Evolutionary conservation across 2,797 vertebrate species (phyloP).

Genomic region (Rousettus madagascariensis): DNA sequence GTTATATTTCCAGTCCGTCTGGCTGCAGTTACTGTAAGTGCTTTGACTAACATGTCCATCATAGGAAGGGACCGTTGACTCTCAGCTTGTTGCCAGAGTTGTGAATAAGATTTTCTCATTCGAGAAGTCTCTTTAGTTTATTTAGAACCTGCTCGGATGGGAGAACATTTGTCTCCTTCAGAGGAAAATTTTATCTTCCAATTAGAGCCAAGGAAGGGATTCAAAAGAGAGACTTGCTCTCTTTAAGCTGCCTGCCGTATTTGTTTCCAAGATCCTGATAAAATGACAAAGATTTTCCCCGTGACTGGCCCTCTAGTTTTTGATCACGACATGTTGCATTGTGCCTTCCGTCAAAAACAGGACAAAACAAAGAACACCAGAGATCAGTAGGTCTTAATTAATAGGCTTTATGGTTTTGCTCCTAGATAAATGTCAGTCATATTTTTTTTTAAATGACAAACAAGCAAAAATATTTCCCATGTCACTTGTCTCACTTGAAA

Average conservation of each 20-base stretch:
- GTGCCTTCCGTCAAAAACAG: not conserved
- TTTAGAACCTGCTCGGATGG: constrained; percentile 5
- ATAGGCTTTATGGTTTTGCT: not conserved
- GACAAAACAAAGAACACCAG: not conserved
- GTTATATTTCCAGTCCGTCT: constrained; percentile 78
- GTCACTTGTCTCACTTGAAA: not conserved
- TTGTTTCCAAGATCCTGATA: not conserved
- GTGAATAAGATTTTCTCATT: constrained; percentile 33
- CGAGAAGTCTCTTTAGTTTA: not conserved
- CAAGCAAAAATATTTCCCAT: not conserved
- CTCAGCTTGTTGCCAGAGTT: constrained; percentile 51
- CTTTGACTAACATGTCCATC: constrained; percentile 66
- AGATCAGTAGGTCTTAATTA: constrained; percentile 38
- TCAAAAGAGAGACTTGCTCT: not conserved
- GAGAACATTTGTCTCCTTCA: not conserved
- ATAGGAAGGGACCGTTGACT: constrained; percentile 66
- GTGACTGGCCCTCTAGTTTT: not conserved
- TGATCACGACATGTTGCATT: not conserved
- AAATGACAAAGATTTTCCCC: not conserved
- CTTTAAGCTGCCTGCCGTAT: not conserved
- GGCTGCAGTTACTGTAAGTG: constrained; percentile 50
- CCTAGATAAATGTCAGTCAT: not conserved
- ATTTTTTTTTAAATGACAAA: not conserved
- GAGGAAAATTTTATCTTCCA: constrained; percentile 27
- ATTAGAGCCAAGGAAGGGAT: not conserved